Evolutionary conservation across 2,888 invertebrate species (phyloP).

Genomic region (Ophion ellenae): DNA sequence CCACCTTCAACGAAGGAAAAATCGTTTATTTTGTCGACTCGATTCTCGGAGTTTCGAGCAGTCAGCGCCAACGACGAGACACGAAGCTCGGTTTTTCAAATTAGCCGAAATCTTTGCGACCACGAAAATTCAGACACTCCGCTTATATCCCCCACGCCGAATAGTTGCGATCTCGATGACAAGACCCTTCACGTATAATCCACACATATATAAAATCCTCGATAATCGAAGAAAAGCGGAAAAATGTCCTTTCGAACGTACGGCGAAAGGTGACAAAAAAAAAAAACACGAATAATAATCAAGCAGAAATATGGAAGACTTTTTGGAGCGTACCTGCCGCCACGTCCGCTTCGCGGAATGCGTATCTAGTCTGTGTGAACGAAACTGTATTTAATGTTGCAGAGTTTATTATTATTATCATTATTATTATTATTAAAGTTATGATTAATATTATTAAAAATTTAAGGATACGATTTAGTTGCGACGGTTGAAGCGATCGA

Average conservation of each 20-base stretch:
- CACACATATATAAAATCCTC: conserved; percentile 18
- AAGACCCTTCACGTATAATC: not conserved
- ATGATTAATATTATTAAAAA: conserved; percentile 62
- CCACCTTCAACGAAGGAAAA: not conserved
- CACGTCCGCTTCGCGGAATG: conserved; percentile 65
- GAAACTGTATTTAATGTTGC: conserved; percentile 81
- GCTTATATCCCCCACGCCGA: not conserved
- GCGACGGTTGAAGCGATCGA: conserved; percentile 50
- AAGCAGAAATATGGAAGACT: conserved; percentile 53
- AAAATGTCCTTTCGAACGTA: conserved; percentile 32
- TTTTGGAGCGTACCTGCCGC: conserved; percentile 64
- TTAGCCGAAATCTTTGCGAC: not conserved
- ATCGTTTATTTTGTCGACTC: not conserved
- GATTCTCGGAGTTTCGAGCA: not conserved
- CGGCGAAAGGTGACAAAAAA: conserved; percentile 37
- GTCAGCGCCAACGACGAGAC: not conserved
- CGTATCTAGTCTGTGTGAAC: conserved; percentile 82
- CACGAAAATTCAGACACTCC: not conserved
- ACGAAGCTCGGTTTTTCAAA: not conserved
- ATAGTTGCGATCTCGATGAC: conserved; percentile 4
- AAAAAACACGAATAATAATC: conserved; percentile 26
- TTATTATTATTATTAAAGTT: conserved; percentile 63
- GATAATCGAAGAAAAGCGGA: conserved; percentile 18
- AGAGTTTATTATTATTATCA: conserved; percentile 80
- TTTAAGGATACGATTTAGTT: conserved; percentile 57